Base-by-base conservation (phyloP, 1,140 invertebrate genomes). In the Glossosoma conforme region DNA sequence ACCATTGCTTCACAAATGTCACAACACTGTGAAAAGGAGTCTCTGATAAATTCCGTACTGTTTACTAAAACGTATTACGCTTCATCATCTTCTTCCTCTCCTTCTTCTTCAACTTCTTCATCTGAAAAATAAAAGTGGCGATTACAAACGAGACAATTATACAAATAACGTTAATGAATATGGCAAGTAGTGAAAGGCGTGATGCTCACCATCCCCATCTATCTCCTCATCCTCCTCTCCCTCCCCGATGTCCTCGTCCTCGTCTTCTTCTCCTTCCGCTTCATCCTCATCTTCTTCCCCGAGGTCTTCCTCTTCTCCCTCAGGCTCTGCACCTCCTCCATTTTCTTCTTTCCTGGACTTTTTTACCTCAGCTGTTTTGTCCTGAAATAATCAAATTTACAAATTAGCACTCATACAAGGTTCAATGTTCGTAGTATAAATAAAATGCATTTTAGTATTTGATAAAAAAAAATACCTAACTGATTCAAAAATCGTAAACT, bases 341-440 rank as follows among this genome's bases (percentile, higher is more conserved):
- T 86, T 85, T 60, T 86, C 83, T 62, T 86, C 84, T 66, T 86
- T 87, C 72, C 84, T 85, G 62, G 81, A 78, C 75, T 86, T 87
- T 74, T 87, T 87, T 35, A 79, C 78, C 33, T 86, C 84, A 15
- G 85, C 82, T 44, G 70, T 76, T 72, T 86, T 86, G 44, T 86
- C 84, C 84, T 85, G 60, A 15, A 75, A 55, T 19, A 17, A 36
- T n/a, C n/a, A n/a, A n/a, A n/a, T n/a, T n/a, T n/a, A n/a, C n/a
- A n/a, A n/a, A n/a, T n/a, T n/a, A n/a, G n/a, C n/a, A n/a, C n/a
- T n/a, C n/a, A n/a, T n/a, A n/a, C n/a, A n/a, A n/a, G n/a, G n/a
- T n/a, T n/a, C n/a, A n/a, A n/a, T n/a, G n/a, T n/a, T n/a, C n/a
- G n/a, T n/a, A n/a, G n/a, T n/a, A n/a, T n/a, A n/a, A n/a, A n/a